phyloP scores from a whole-genome alignment of 2,888 invertebrate species.

The Philaethria dido region DNA sequence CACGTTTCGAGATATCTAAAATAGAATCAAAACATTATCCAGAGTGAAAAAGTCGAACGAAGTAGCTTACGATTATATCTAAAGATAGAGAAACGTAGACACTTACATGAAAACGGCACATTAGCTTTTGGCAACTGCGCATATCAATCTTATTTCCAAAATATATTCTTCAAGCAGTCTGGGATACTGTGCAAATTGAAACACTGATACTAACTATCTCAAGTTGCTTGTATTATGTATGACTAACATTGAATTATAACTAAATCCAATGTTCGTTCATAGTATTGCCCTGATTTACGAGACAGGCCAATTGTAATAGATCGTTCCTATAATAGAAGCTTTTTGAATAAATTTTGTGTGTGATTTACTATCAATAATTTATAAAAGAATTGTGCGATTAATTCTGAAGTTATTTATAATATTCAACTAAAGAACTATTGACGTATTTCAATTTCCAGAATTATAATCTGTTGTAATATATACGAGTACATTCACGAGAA shows the following conservation, averaged over 20 bases:
- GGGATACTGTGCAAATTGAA: constrained; percentile 30
- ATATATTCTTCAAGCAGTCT: constrained; percentile 38
- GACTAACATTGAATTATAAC: background rate
- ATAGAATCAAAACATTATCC: constrained; percentile 18
- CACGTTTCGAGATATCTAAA: constrained; percentile 1
- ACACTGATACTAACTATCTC: constrained; percentile 26
- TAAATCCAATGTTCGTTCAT: background rate
- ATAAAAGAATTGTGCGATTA: background rate
- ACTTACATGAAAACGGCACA: constrained; percentile 38
- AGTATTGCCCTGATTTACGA: constrained; percentile 17
- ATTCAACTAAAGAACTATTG: background rate
- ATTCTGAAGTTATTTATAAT: background rate
- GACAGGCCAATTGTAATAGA: background rate
- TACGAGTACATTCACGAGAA: no score
- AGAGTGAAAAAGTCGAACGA: background rate
- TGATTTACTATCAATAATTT: background rate
- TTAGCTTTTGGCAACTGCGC: constrained; percentile 47
- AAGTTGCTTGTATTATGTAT: constrained; percentile 10
- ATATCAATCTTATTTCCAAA: constrained; percentile 46
- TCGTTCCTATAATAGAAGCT: background rate
- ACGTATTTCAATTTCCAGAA: background rate
- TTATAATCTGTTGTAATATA: no score
- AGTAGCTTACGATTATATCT: constrained; percentile 46
- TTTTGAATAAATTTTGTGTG: background rate
- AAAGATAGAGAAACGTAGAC: constrained; percentile 53